Base-by-base conservation (phyloP, 2,888 invertebrate species). In the Cecidostiba fungosa region DNA sequence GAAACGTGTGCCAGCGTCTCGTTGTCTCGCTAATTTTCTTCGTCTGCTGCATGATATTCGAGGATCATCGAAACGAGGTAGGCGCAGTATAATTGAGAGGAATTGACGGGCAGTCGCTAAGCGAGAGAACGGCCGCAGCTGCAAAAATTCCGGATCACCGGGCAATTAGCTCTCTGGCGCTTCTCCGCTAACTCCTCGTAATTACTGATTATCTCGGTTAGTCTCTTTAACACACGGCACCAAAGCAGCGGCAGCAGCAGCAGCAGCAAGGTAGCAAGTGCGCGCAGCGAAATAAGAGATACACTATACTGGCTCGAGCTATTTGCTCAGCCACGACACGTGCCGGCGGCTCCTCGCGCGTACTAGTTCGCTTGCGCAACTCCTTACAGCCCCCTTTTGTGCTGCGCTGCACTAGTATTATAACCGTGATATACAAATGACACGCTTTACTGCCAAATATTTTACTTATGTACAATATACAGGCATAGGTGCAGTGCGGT, bases 161-260 rank as follows among this genome's bases (percentile, higher is more conserved):
- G 70, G 5, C 47, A 79, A 79, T 79, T 79, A 50, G 82, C 29
- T n/a, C 62, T n/a, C 32, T 54, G 36, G 59, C 23, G n/a, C 19
- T 36, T 70, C 36, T 19, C 36, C 91, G 92, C 92, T 93, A 93
- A 93, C 92, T 89, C 90, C 89, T 91, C 89, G 92, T 93, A 93
- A 93, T 91, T 91, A 93, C 91, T 91, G 90, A 93, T 93, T 93
- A 93, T 91, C 92, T 92, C 89, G 90, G 91, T 93, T 93, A 93
- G 92, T 87, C 91, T 91, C 91, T 90, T 93, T 93, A 93, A 92
- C 93, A 91, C 92, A 90, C 90, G 90, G 88, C 88, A 88, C 90
- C 90, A 90, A 91, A 74, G 91, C 1, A 12, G 16, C 19, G 5
- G 14, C 14, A 47, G 47, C 47, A 47, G 47, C 47, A 47, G 47